Evolutionary conservation across 2,888 invertebrate species (phyloP), one percentile per base, ranked within the genome.

Genomic region (Synergus gifuensis): DNA sequence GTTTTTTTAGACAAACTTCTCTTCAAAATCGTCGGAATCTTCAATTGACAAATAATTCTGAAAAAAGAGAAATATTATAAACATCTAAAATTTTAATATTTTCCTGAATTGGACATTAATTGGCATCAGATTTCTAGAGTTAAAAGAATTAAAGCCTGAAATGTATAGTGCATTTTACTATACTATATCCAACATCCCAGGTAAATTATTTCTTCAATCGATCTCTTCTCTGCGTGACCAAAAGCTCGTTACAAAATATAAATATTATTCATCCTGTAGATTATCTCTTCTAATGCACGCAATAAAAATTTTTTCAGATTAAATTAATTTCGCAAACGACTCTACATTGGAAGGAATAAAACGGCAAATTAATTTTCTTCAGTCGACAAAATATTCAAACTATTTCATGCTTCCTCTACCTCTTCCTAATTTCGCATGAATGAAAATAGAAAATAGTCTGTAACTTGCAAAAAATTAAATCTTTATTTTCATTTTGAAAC

Each of bases 181-280:
- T n/a, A 36, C 22, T n/a, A 46, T n/a, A 66, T 18, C 42, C 18
- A 54, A 73, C n/a, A 73, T 40, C 5, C 9, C 0, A 73, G 54
- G 40, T 58, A 8, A 54, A 40, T 54, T 49, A 28, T 46, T 46
- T 46, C 46, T 44, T 67, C 16, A 46, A 67, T 73, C 40, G 73
- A 73, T 73, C 16, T 73, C 9, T 54, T 40, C 36, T 28, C 28
- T 62, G 54, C 54, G 73, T 73, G 73, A 73, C 54, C n/a, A 40
- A 36, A 40, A 54, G 11, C 54, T n/a, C 5, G 11, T 40, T 40
- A 40, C n/a, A 54, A 28, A 54, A 9, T 54, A 49, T 54, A 14
- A 40, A 54, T n/a, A 58, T 73, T n/a, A 49, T 28, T n/a, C 46
- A 28, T 36, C 73, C 36, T 11, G 36, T 8, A 73, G 49, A 73